Evolutionary conservation across 2,113 vertebrate species (phyloP), one percentile per base, ranked within the genome.

Genomic region (Xyliphius kryptos): DNA sequence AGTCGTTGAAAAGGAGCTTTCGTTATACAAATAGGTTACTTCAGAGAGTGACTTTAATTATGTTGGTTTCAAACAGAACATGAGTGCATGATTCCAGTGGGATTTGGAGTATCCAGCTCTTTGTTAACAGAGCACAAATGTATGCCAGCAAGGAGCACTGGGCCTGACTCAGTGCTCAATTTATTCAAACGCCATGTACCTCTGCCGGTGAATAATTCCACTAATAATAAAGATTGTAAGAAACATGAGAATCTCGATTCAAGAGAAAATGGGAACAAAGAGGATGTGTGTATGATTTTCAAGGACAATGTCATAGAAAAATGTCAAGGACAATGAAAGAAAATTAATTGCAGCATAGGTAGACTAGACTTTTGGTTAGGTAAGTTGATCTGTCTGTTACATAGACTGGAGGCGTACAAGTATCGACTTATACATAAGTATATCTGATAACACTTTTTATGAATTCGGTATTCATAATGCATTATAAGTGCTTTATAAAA

Each of bases 41-140:
- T 85, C 76, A 81, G 81, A 82, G 81, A 81, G 79, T 74, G 85
- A 80, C 79, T 88, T 86, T 88, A 89, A 89, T 89, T 88, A 88
- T 78, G 66, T 77, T 64, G 76, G 83, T 86, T 83, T 88, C 82
- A 83, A 87, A 85, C 80, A 87, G 83, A 86, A 87, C 85, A 87
- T 82, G 80, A 84, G 82, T 87, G 74, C 82, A 86, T 69, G 81
- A 83, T 86, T 85, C 85, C 83, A 57, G 74, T 56, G 82, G 86
- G 85, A 88, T 85, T 84, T 83, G 76, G 79, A 50, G 64, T 82
- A 80, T 80, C 73, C 73, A 56, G 77, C 78, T 71, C 78, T 78
- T 76, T 81, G 80, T 86, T 80, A 84, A 79, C 82, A 20, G 61
- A 70, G 61, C 66, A 63, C 67, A 68, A 73, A 75, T 69, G 68